phyloP scores from a whole-genome alignment of 37 sponge, comb jelly and placozoan genomes.

The Cladorhizidae sp. region DNA sequence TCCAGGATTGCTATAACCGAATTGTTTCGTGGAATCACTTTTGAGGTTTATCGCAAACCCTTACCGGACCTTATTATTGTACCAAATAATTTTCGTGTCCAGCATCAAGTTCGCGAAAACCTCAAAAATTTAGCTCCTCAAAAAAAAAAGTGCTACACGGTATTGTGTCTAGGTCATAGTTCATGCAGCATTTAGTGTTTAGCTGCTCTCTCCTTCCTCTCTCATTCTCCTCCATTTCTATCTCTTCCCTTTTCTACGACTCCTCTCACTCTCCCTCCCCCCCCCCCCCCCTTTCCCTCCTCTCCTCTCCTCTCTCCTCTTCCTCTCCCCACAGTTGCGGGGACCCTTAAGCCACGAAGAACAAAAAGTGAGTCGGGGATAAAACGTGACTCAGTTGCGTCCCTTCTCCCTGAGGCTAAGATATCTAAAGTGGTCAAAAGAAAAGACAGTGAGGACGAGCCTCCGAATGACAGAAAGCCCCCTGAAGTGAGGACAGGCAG shows the following conservation, averaged over 20 bases:
- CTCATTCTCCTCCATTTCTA: neutral
- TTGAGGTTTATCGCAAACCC: too few relatives aligned
- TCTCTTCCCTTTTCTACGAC: neutral
- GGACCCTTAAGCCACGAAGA: conserved; percentile 13
- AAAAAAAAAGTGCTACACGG: too few relatives aligned
- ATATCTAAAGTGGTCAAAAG: conserved; percentile 2
- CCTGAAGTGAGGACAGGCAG: conserved; percentile 65
- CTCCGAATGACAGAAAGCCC: conserved; percentile 52
- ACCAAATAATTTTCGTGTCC: too few relatives aligned
- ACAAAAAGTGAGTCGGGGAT: conserved; percentile 62
- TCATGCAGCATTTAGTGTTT: too few relatives aligned
- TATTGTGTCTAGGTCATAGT: too few relatives aligned
- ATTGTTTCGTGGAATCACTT: too few relatives aligned
- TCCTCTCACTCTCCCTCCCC: neutral
- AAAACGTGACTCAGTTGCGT: neutral
- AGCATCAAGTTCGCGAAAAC: too few relatives aligned
- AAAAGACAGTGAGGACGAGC: conserved; percentile 6
- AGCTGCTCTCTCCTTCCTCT: too few relatives aligned
- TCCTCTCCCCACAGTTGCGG: conserved; percentile 1
- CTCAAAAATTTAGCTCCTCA: too few relatives aligned
- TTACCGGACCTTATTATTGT: too few relatives aligned
- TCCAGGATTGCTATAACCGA: too few relatives aligned
- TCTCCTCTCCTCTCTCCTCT: neutral
- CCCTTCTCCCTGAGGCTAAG: conserved; percentile 3
- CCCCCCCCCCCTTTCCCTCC: neutral